These are phyloP conservation scores for Poliocrania exsul DNA, from an alignment of 2,797 vertebrate genomes.

Conservation along the genomic window DNA sequence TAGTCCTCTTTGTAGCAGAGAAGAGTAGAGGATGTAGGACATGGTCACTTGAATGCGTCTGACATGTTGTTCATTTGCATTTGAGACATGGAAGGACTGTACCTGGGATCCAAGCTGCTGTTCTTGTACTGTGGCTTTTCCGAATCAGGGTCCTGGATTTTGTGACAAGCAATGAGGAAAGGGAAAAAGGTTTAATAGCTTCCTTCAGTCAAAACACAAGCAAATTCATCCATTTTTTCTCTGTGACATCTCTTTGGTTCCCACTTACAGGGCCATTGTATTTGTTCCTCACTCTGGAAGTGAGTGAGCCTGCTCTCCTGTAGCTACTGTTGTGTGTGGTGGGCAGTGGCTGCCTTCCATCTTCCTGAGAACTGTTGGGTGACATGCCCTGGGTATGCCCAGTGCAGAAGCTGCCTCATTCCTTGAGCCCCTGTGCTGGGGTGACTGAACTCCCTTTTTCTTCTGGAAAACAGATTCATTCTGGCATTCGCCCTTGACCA, in stretches of 20 bases:
- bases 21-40: background rate
- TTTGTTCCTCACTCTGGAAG: background rate
- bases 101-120: background rate
- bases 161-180: background rate
- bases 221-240: background rate
- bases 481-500: background rate
- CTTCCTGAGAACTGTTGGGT: background rate
- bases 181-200: background rate
- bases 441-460: background rate
- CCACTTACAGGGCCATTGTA: background rate
- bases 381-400: background rate
- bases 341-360: background rate
- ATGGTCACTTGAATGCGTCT: accelerated
- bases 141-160: background rate
- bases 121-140: background rate
- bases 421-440: background rate
- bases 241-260: background rate
- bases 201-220: background rate
- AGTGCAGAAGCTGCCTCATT: background rate
- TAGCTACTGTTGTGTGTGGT: accelerated
- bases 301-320: accelerated
- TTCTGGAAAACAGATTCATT: constrained; percentile 21
- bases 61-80: accelerated
- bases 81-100: background rate
- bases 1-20: background rate